These are phyloP conservation scores for Trichogramma pretiosum DNA, from an alignment of 1,140 invertebrate species.

Conservation along the genomic window DNA sequence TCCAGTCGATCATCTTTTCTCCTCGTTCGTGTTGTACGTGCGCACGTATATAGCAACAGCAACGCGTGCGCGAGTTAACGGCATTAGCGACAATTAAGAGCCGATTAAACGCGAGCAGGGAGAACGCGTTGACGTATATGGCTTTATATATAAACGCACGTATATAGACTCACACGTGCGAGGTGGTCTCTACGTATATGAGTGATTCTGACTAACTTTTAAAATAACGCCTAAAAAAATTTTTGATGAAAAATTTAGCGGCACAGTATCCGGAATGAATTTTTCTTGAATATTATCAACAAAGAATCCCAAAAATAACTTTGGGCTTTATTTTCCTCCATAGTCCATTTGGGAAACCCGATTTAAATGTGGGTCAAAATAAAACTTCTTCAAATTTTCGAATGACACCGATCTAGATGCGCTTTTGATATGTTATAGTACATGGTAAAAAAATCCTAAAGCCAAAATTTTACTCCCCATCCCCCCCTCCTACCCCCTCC, in stretches of 20 bases:
- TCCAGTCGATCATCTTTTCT: background rate
- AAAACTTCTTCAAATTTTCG: no score
- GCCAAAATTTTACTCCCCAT: no score
- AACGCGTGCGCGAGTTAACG: conserved; percentile 23
- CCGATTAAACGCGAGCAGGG: conserved; percentile 30
- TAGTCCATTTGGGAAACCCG: no score
- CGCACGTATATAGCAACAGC: background rate
- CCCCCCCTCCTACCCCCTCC: no score
- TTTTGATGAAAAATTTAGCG: background rate
- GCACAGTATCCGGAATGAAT: background rate
- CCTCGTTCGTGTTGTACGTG: background rate
- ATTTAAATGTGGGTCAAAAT: no score
- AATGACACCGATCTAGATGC: no score
- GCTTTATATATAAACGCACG: no score
- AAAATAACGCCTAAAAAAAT: background rate
- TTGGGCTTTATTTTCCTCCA: no score
- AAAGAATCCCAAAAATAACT: no score
- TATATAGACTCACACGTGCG: conserved; percentile 5
- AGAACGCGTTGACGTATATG: conserved; percentile 6
- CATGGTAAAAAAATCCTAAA: no score
- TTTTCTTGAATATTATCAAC: no score
- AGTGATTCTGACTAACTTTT: background rate
- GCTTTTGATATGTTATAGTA: no score
- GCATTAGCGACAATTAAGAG: conserved; percentile 39
- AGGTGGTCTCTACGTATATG: conserved; percentile 1